Conservation (phyloP, 2,888 invertebrate species). For the Latheticus oryzae region DNA sequence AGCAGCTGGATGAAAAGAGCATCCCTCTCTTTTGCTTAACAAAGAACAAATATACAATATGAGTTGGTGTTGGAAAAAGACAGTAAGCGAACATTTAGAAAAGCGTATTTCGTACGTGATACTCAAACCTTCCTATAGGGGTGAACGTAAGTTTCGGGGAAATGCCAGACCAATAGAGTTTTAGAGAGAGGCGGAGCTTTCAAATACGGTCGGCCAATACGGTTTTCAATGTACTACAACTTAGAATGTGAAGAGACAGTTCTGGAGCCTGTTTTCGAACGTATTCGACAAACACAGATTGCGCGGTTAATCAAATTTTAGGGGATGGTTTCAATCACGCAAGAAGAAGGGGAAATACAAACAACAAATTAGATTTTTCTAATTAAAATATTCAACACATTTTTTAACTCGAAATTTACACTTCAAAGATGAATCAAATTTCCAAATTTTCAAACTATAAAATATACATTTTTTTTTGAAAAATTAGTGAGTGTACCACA, state of each 20-base stretch:
- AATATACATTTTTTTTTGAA: too few relatives aligned
- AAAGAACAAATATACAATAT: slow-evolving; percentile 45
- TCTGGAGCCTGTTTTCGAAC: slow-evolving; percentile 19
- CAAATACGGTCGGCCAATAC: slow-evolving; percentile 67
- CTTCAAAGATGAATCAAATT: too few relatives aligned
- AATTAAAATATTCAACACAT: too few relatives aligned
- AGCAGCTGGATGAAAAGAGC: slow-evolving; percentile 57
- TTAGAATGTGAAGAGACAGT: slow-evolving; percentile 53
- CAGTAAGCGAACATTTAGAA: slow-evolving; percentile 52
- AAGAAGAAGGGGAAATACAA: too few relatives aligned
- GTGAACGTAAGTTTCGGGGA: slow-evolving; percentile 65
- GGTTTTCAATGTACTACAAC: slow-evolving; percentile 64
- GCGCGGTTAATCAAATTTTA: slow-evolving; percentile 40
- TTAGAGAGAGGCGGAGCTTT: slow-evolving; percentile 61
- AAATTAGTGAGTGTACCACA: too few relatives aligned
- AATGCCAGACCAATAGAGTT: slow-evolving; percentile 65
- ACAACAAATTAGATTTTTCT: too few relatives aligned
- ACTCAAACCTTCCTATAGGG: slow-evolving; percentile 65
- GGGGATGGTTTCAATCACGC: too few relatives aligned
- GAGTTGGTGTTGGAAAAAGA: slow-evolving; percentile 46
- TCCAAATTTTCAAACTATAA: too few relatives aligned
- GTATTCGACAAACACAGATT: slow-evolving; percentile 23
- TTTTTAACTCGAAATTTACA: too few relatives aligned
- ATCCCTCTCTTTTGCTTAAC: slow-evolving; percentile 55
- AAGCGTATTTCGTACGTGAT: slow-evolving; percentile 58